phyloP scores from a whole-genome alignment of 2,888 invertebrate genomes.

The Synanthedon myopaeformis region DNA sequence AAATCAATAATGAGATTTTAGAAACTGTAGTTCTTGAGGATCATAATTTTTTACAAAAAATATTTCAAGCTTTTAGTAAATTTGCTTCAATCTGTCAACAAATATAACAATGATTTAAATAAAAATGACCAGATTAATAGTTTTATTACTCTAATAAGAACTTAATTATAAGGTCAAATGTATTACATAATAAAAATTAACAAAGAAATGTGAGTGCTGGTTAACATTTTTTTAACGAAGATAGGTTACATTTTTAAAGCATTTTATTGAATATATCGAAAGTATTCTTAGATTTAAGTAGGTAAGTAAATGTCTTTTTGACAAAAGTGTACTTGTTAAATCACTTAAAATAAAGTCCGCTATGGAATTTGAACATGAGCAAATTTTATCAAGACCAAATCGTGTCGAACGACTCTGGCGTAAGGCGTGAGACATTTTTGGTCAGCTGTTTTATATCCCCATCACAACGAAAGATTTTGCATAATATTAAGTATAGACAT shows the following conservation, averaged over 20 bases:
- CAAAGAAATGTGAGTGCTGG: slow-evolving; percentile 66
- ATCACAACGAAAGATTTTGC: slow-evolving; percentile 49
- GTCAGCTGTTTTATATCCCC: slow-evolving; percentile 16
- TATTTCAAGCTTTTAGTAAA: slow-evolving; percentile 59
- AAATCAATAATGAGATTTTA: slow-evolving; percentile 67
- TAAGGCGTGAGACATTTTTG: slow-evolving; percentile 20
- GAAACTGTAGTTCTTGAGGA: slow-evolving; percentile 57
- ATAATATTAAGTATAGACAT: slow-evolving; percentile 34
- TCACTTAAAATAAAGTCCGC: slow-evolving; percentile 49
- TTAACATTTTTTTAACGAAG: slow-evolving; percentile 47
- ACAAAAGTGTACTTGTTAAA: slow-evolving; percentile 59
- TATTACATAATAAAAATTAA: slow-evolving; percentile 53
- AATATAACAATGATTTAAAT: slow-evolving; percentile 69
- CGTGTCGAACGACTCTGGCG: slow-evolving; percentile 44
- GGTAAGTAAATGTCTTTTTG: slow-evolving; percentile 60
- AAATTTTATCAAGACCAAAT: slow-evolving; percentile 21
- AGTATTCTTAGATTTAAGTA: slow-evolving; percentile 54
- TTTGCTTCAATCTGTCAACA: slow-evolving; percentile 61
- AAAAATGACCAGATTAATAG: slow-evolving; percentile 71
- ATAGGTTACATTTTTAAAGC: slow-evolving; percentile 63
- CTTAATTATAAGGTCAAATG: slow-evolving; percentile 61
- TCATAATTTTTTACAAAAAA: slow-evolving; percentile 61
- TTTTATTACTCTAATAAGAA: slow-evolving; percentile 59
- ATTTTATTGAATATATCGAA: slow-evolving; percentile 53
- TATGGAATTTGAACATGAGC: slow-evolving; percentile 41